Percentiles rank a stretch among this genome's conserved stretches.
Conservation (phyloP, 2,113 vertebrate species). For the Pygoscelis adeliae region DNA sequence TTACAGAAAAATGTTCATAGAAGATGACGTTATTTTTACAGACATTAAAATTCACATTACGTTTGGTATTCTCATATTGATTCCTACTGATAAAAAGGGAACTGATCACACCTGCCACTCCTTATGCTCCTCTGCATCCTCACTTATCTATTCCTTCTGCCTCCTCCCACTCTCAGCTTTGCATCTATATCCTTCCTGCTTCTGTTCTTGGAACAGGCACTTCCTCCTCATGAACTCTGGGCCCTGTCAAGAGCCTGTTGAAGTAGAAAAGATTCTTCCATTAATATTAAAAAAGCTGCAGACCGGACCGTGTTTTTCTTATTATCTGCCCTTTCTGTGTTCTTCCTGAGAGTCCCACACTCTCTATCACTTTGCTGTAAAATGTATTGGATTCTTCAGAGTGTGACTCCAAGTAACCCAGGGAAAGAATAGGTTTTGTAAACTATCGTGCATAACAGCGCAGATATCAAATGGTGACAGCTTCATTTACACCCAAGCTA, state of each 20-base stretch:
- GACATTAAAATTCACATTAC: constrained; percentile 45
- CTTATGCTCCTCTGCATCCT: constrained; percentile 53
- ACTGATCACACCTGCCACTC: constrained; percentile 57
- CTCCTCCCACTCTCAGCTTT: constrained; percentile 55
- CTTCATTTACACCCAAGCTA: background rate
- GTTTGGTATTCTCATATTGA: constrained; percentile 46
- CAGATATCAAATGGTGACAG: background rate
- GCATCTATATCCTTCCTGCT: constrained; percentile 18
- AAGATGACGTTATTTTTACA: constrained; percentile 15
- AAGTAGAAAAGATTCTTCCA: background rate
- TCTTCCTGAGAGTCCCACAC: background rate
- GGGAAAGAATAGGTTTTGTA: background rate
- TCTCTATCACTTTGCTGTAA: background rate
- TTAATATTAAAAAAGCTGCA: background rate
- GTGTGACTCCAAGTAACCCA: background rate
- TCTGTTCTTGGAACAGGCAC: constrained; percentile 45
- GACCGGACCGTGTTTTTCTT: background rate
- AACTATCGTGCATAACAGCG: background rate
- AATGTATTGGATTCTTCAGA: background rate
- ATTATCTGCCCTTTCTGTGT: background rate
- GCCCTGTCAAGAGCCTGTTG: constrained; percentile 4
- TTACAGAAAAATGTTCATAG: background rate
- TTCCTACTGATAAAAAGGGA: constrained; percentile 58
- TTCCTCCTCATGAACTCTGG: constrained; percentile 25
- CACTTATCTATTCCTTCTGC: constrained; percentile 45